Evolutionary conservation across 92 coral and sea anemone genomes (phyloP).

Genomic region (Siderastrea radians): DNA sequence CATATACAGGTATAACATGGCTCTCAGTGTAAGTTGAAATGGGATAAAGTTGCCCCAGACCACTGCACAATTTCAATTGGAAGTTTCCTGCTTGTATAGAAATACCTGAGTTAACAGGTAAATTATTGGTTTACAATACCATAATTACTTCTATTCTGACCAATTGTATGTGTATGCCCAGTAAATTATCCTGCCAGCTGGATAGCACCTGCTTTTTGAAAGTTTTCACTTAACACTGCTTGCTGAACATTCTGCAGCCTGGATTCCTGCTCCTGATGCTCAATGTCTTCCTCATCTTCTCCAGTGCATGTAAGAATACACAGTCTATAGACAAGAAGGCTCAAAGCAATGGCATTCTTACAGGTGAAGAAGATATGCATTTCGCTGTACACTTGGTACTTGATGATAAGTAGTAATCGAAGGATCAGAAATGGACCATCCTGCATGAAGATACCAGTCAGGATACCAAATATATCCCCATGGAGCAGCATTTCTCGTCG

Average conservation of each 20-base stretch:
- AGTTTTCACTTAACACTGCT: slow-evolving; percentile 90
- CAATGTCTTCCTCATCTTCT: slow-evolving; percentile 85
- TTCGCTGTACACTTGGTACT: slow-evolving; percentile 88
- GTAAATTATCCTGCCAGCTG: slow-evolving; percentile 76
- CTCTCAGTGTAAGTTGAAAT: too few species aligned
- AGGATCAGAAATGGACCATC: slow-evolving; percentile 97
- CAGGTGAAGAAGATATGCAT: slow-evolving; percentile 98
- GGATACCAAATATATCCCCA: slow-evolving; percentile 96
- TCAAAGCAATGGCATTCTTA: slow-evolving; percentile 96
- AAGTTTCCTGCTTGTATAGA: background rate
- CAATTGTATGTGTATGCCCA: background rate
- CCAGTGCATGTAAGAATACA: slow-evolving; percentile 98
- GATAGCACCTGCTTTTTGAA: slow-evolving; percentile 87
- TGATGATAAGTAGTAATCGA: slow-evolving; percentile 85
- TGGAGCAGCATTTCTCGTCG: slow-evolving; percentile 91
- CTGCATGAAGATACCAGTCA: slow-evolving; percentile 97
- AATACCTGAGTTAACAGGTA: background rate
- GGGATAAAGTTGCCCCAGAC: too few species aligned
- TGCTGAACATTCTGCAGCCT: slow-evolving; percentile 94
- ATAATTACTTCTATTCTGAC: background rate
- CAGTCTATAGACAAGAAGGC: slow-evolving; percentile 90
- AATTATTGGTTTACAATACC: too few species aligned
- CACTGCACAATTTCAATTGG: too few species aligned
- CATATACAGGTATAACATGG: too few species aligned
- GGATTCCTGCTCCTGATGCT: slow-evolving; percentile 78